Evolutionary conservation across 2,113 vertebrate genomes (phyloP), one percentile per base, ranked within the genome.

Genomic region (Peromyscus leucopus): DNA sequence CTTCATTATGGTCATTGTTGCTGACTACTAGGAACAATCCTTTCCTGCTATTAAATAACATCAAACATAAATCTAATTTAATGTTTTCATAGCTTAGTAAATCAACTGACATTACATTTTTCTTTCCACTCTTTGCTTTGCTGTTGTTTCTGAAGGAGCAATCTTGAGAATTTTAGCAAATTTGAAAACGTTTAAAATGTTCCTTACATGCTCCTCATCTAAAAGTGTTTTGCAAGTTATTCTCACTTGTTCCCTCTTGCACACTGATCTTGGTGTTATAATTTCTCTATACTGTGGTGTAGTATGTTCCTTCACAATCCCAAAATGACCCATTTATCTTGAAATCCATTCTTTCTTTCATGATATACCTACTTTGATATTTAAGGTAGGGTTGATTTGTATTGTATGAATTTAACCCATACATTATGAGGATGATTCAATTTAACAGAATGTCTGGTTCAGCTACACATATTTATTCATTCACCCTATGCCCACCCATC

Each of bases 1-100:
- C 15, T 48, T 59, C 36, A 72, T 9, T 51, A 39, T 83, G 28
- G 69, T 65, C 28, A 42, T 16, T 51, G 26, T 9, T 91, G 51
- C 90, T 86, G 55, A 15, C 46, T 75, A 59, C 55, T 21, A 75
- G 28, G 22, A 88, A 13, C 79, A 86, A 86, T 42, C 22, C 8
- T 42, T 42, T 78, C 12, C 59, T 90, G 7, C 13, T 96, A 21
- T 57, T 92, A 84, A 78, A 59, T 87, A 93, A 86, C 5, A 92
- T 31, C 15, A 93, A 80, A 82, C 22, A 80, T 80, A 74, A 79
- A 74, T 59, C n/a, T 94, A 61, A 74, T 61, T 92, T 95, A 90
- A 65, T 76, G 93, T 96, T 89, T 15, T 51, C 17, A 59, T 63
- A 82, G n/a, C 28, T 91, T 57, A 82, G 21, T 86, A 80, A 86